Conservation (phyloP, 2,888 invertebrate genomes). For the Oligia fasciuncula region DNA sequence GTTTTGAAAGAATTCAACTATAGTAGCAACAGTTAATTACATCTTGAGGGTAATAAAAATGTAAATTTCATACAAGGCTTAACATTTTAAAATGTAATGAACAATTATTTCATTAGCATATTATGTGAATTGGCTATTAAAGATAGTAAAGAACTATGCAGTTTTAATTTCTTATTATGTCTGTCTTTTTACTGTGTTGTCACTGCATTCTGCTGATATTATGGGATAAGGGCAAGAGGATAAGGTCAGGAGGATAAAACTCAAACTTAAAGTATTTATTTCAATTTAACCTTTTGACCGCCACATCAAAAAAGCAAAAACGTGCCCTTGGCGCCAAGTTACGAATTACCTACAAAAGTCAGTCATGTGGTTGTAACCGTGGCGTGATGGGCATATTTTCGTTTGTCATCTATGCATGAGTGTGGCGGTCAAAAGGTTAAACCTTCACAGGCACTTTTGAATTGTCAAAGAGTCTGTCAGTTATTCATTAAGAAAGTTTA, state of each 20-base stretch:
- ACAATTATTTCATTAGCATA: constrained; percentile 1
- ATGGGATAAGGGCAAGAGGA: too few relatives aligned
- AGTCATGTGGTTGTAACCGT: too few relatives aligned
- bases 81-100: neutral
- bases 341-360: too few relatives aligned
- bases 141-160: neutral
- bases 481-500: neutral
- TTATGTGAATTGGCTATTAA: neutral
- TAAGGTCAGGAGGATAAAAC: neutral
- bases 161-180: neutral
- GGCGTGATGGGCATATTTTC: too few relatives aligned
- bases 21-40: neutral
- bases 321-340: too few relatives aligned
- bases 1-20: constrained; percentile 8
- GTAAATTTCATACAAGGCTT: constrained; percentile 15
- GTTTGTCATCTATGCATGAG: too few relatives aligned
- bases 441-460: neutral
- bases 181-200: neutral
- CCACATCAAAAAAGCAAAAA: too few relatives aligned
- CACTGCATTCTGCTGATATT: neutral
- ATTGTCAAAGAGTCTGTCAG: neutral
- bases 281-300: neutral
- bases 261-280: neutral
- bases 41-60: constrained; percentile 13
- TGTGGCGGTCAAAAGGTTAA: neutral